Evolutionary conservation across 2,888 invertebrate species (phyloP), one percentile per base, ranked within the genome.

Genomic region (Drosophila tanythrix): DNA sequence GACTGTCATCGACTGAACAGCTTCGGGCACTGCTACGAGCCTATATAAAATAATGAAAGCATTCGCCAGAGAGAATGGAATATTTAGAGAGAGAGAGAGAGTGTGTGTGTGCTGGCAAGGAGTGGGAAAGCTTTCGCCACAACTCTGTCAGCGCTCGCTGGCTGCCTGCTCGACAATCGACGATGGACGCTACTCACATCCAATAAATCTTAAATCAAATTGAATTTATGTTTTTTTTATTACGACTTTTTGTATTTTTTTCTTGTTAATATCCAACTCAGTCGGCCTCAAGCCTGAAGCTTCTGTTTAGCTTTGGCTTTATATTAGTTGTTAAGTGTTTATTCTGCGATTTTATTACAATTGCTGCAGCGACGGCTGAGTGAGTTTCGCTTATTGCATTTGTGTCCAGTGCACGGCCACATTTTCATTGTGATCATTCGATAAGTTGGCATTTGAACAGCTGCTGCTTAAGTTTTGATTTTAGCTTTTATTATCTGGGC

Each of bases 1-100:
- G 92, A 93, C 93, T 88, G 90, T 82, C 85, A 93, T 93, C 92
- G 93, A 93, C 93, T 93, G 90, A 91, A 62, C 59, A 57, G 59
- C 31, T 58, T 76, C 73, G 72, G 25, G 52, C 31, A 18, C 46
- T 53, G 66, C n/a, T 63, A 74, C 55, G 70, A 63, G 65, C 55
- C 74, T 82, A 70, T 56, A 56, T 56, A 56, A 38, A 56, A 56
- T 27, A 27, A 55, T 83, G 79, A 79, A 79, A 43, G 67, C 63
- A 31, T 27, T 38, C 50, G 48, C 13, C 46, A 46, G 46, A 46
- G 46, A 15, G 46, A 15, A 25, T 8, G 46, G 25, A 25, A 46
- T 15, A 51, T 33, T 33, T 11, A 51, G 46, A 27, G 33, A 10
- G 61, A 35, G 27, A 10, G 13, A 25, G 36, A 25, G 50, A 11